Evolutionary conservation across 2,888 invertebrate species (phyloP), one percentile per base, ranked within the genome.

Genomic region (Dolomedes plantarius): DNA sequence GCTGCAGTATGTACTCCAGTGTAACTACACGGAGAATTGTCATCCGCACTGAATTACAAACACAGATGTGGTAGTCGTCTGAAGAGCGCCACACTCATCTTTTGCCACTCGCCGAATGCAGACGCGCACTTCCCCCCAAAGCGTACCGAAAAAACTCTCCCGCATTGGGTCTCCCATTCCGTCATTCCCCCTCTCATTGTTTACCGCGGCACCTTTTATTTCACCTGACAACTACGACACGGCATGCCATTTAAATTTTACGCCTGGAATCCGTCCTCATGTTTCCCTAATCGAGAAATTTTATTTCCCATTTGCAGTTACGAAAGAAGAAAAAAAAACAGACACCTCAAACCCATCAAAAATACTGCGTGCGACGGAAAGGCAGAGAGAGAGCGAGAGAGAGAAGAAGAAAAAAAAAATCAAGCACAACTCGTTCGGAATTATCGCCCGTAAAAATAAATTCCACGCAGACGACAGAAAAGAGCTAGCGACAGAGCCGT

Each of bases 361-460:
- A 56, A 56, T 56, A 23, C 23, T 56, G 56, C 23, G 19, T 67
- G 32, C 0, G 6, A 32, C 36, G 36, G 36, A 36, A 36, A 36
- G 36, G 9, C 5, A 36, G 9, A 36, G 36, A 7, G 9, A 36
- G 9, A 36, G 5, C 36, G n/a, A n/a, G n/a, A n/a, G n/a, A n/a
- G n/a, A n/a, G n/a, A n/a, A n/a, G n/a, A n/a, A 64, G 16, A 16
- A 29, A 29, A 65, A 29, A n/a, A 1, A 64, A 11, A 0, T 13
- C 28, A 29, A 29, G 64, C n/a, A n/a, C 29, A 65, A 46, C 64
- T 29, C 62, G 29, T 65, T 46, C 23, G 75, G 67, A 56, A 46
- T 46, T 78, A 71, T 62, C 28, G 39, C 31, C 19, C 41, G 72
- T n/a, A 29, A 69, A 68, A 78, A 78, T 78, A 78, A 78, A 78